Percentiles rank a stretch among this genome's conserved stretches.
Conservation (phyloP, 2,797 vertebrate genomes). For the Cryptoblepharus egeriae region DNA sequence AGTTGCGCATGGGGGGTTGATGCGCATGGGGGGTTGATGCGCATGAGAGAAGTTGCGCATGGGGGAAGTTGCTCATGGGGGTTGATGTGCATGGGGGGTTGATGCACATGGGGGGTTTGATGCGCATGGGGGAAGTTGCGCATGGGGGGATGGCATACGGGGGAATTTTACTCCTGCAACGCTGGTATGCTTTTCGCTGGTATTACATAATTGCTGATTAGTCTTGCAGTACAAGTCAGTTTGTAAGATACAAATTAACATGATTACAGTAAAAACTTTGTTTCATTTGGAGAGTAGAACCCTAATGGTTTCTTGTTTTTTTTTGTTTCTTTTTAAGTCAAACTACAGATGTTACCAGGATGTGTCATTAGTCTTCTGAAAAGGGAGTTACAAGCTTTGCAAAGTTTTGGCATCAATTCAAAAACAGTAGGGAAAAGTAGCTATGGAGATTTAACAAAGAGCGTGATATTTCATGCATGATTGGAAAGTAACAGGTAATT, state of each 20-base stretch:
- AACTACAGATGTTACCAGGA: constrained; percentile 47
- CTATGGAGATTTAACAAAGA: constrained; percentile 43
- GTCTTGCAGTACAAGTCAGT: constrained; percentile 9
- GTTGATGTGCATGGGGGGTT: no score
- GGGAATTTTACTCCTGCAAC: no score
- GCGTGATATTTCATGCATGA: not conserved
- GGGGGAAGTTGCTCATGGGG: no score
- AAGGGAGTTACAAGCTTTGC: constrained; percentile 29
- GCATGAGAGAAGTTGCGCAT: no score
- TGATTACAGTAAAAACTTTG: constrained; percentile 28
- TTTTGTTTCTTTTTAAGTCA: not conserved
- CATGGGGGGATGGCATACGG: no score
- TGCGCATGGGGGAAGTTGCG: no score
- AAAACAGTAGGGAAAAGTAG: constrained; percentile 44
- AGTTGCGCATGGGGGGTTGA: no score
- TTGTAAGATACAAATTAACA: constrained; percentile 35
- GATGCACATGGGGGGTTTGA: no score
- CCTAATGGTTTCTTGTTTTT: not conserved
- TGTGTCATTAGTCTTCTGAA: constrained; percentile 44
- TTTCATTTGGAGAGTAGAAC: constrained; percentile 11
- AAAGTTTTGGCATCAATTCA: constrained; percentile 51
- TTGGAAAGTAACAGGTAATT: constrained; percentile 1
- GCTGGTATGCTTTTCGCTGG: no score
- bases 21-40: no score
- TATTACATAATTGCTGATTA: not conserved